Evolutionary conservation across 2,113 vertebrate species (phyloP), one percentile per base, ranked within the genome.

Genomic region (Pelodiscus sinensis): DNA sequence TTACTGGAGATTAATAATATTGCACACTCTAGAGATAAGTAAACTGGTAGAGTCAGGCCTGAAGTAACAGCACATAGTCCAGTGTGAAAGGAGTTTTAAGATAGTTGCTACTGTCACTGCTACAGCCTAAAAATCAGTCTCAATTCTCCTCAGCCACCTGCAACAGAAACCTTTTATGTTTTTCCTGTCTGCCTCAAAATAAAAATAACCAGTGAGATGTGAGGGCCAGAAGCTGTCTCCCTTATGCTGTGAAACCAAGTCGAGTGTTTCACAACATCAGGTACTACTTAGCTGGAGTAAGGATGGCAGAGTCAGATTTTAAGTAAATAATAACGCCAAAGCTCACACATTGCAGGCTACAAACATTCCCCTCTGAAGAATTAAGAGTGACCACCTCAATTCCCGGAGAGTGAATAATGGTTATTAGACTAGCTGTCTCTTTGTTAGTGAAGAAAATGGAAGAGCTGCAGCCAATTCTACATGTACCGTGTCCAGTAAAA

Each of bases 401-500:
- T 84, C 92, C 94, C 82, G 87, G 82, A 86, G 92, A 91, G 95
- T 87, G 87, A 96, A 88, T 82, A 95, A 97, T 1, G 50, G 73
- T 79, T 96, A 87, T 87, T 71, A 94, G 94, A 38, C 52, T 87
- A 94, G 71, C 83, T 79, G 90, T 97, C 96, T 90, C 95, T 95
- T 25, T 95, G 92, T 73, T 89, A 87, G 84, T 25, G 92, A 96
- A 96, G 84, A 90, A 94, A 96, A 93, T 35, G 44, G 79, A 89
- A 96, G 92, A 96, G 71, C 81, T 62, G 71, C 55, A 93, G 92
- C 29, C 84, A 88, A 85, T 88, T 95, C 86, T 1, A 87, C 77
- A 96, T 90, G 82, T 86, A 93, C 73, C 91, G 90, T 82, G 96
- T 95, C 87, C 95, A 97, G 91, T 96, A 90, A 94, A 97, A 95